phyloP scores from a whole-genome alignment of 2,888 invertebrate genomes.

The Meghimatium bilineatum region DNA sequence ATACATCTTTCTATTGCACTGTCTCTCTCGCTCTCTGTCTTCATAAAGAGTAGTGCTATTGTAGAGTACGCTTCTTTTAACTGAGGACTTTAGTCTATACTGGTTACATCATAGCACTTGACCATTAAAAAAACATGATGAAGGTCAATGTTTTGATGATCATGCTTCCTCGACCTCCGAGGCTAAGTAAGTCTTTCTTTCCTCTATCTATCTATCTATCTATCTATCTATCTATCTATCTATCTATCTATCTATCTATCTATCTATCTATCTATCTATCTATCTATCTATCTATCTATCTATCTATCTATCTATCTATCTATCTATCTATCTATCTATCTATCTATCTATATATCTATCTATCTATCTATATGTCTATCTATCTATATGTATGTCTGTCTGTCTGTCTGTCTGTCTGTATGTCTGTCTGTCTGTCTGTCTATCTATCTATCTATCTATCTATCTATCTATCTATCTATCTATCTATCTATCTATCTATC shows the following conservation, averaged over 20 bases:
- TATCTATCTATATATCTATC: background rate
- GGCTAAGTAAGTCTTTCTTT: background rate
- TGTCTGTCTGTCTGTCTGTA: background rate
- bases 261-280: background rate
- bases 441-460: too few relatives aligned
- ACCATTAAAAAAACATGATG: too few relatives aligned
- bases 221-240: background rate
- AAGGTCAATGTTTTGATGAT: too few relatives aligned
- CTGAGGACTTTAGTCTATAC: too few relatives aligned
- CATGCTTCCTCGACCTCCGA: background rate
- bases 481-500: background rate
- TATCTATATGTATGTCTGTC: background rate
- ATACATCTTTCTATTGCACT: too few relatives aligned
- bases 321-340: background rate
- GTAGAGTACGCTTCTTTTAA: too few relatives aligned
- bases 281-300: too few relatives aligned
- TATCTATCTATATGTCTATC: background rate
- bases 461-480: too few relatives aligned
- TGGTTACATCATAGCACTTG: too few relatives aligned
- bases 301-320: background rate
- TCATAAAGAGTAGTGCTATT: too few relatives aligned
- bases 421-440: too few relatives aligned
- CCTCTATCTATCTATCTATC: background rate
- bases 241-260: constrained; percentile 2
- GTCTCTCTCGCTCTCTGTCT: too few relatives aligned